These are phyloP conservation scores for Drosophila tristis DNA, from an alignment of 1,140 invertebrate genomes.

Conservation along the genomic window DNA sequence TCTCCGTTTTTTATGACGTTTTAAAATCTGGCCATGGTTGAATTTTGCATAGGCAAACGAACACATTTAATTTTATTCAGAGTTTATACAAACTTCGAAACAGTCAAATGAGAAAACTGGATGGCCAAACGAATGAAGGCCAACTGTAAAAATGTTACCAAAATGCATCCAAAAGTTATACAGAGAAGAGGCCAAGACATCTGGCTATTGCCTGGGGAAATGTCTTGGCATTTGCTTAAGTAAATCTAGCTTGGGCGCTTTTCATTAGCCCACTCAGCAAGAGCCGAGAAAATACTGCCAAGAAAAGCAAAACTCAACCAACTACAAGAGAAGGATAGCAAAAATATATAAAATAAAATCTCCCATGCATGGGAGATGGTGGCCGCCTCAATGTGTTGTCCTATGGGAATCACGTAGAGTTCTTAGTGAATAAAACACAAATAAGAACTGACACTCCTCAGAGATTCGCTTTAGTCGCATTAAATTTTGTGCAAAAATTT, in stretches of 20 bases:
- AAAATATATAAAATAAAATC: conserved; percentile 16
- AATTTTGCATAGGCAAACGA: conserved; percentile 32
- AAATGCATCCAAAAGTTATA: conserved; percentile 29
- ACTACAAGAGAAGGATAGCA: conserved; percentile 1
- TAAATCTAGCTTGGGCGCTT: conserved; percentile 66
- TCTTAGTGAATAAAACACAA: not conserved
- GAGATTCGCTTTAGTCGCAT: not conserved
- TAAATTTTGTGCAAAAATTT: not conserved
- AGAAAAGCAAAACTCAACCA: not conserved
- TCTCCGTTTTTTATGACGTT: conserved; percentile 41
- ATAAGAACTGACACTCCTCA: not conserved
- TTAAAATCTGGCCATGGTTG: conserved; percentile 24
- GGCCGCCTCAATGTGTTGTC: not conserved
- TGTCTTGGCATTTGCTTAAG: conserved; percentile 67
- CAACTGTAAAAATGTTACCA: conserved; percentile 46
- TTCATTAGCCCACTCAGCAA: conserved; percentile 57
- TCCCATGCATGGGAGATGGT: conserved; percentile 1
- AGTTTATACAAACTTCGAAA: conserved; percentile 25
- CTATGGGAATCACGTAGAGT: not conserved
- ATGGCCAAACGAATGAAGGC: conserved; percentile 6
- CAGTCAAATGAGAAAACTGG: conserved; percentile 29
- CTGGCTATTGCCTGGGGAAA: conserved; percentile 46
- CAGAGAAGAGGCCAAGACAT: conserved; percentile 19
- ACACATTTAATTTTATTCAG: conserved; percentile 28
- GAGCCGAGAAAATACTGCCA: not conserved